Conservation (phyloP, 2,888 invertebrate genomes). For the Cyrtodaria siliqua region DNA sequence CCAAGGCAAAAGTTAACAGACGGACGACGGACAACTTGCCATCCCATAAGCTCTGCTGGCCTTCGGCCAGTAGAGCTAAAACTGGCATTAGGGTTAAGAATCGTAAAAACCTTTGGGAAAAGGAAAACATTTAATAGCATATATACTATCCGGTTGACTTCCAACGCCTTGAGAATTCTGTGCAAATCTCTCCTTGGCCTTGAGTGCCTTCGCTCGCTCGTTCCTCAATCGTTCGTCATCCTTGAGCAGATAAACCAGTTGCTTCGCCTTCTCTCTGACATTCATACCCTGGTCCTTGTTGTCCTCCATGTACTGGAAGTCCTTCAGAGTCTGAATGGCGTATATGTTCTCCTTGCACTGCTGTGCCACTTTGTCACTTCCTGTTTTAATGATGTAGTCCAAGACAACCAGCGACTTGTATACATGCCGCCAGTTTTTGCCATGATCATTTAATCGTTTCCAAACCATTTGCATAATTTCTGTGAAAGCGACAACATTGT, state of each 20-base stretch:
- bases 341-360: constrained; percentile 99
- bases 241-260: constrained; percentile 96
- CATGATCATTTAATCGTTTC: constrained; percentile 99
- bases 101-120: too few relatives aligned
- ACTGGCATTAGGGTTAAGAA: too few relatives aligned
- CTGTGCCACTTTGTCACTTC: constrained; percentile 98
- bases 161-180: constrained; percentile 86
- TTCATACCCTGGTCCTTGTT: constrained; percentile 99
- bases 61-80: too few relatives aligned
- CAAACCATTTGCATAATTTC: constrained; percentile 99
- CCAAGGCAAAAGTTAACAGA: too few relatives aligned
- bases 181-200: constrained; percentile 95
- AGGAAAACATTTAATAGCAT: too few relatives aligned
- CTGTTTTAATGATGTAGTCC: constrained; percentile 99
- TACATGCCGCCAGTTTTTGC: constrained; percentile 99
- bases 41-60: too few relatives aligned
- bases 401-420: constrained; percentile 98
- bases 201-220: constrained; percentile 97
- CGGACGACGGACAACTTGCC: too few relatives aligned
- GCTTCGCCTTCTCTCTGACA: constrained; percentile 99
- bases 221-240: constrained; percentile 98
- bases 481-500: constrained; percentile 99
- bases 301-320: constrained; percentile 99
- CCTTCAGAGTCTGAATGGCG: constrained; percentile 97
- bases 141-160: constrained; percentile 57